These are phyloP conservation scores for Apteryx mantelli DNA, from an alignment of 2,113 vertebrate species.

Conservation along the genomic window DNA sequence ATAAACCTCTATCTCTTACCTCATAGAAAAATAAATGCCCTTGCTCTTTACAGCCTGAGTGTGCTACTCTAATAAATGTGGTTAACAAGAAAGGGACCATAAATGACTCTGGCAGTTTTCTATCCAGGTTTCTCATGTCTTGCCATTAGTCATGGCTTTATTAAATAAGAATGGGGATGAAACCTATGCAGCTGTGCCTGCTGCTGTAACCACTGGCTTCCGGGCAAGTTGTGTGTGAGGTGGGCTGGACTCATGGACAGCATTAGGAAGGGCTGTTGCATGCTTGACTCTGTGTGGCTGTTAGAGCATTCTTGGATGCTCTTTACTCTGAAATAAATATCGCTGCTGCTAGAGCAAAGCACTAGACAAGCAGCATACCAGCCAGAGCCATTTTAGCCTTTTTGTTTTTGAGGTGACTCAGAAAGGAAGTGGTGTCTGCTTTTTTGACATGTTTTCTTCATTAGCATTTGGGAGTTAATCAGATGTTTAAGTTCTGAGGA, in stretches of 20 bases:
- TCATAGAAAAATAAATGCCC: background rate
- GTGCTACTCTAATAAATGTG: background rate
- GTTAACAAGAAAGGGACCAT: too few species aligned
- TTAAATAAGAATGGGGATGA: background rate
- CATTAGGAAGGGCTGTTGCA: background rate
- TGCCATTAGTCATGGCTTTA: background rate
- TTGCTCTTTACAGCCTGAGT: background rate
- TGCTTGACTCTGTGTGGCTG: accelerated
- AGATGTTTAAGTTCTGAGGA: background rate
- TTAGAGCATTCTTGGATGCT: accelerated
- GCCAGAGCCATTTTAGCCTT: background rate
- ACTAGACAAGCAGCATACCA: too few species aligned
- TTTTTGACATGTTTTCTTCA: too few species aligned
- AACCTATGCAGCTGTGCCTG: background rate
- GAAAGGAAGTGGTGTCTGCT: background rate
- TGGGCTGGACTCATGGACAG: background rate
- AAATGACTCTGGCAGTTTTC: background rate
- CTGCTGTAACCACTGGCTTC: too few species aligned
- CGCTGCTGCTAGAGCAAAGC: accelerated
- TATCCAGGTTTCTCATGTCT: background rate
- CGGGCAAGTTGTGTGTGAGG: too few species aligned
- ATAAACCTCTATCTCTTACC: background rate
- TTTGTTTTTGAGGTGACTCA: accelerated
- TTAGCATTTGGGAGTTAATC: background rate
- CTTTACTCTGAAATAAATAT: background rate